Evolutionary conservation across 1,140 invertebrate species (phyloP), one percentile per base, ranked within the genome.

Genomic region (Thalassaphorura encarpata): DNA sequence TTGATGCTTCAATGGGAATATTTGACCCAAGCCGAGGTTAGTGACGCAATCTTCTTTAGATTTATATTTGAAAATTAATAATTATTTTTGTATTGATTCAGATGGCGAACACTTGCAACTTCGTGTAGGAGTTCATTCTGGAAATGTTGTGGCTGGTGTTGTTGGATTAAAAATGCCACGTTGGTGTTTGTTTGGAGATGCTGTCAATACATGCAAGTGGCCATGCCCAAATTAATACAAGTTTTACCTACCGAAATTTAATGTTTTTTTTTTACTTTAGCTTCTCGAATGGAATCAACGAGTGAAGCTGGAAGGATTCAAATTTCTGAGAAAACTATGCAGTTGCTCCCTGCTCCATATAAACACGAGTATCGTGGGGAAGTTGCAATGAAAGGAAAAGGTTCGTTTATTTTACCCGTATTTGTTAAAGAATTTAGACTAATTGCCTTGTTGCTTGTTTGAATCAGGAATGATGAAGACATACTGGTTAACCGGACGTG

Each of bases 121-220:
- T 61, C 76, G 92, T 61, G 85, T 96, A 2, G 92, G 92, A 4
- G 81, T 91, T 8, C 87, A 92, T 69, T 88, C 87, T 2, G 89
- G 89, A 0, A 84, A 88, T 2, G 90, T 95, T 1, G 90, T 93
- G 0, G 91, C 92, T 1, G 92, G 92, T 16, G 94, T 96, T 23
- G 92, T 97, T 1, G 92, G 92, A 0, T 70, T 93, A 0, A 96
- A 94, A 75, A 96, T 96, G 91, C 91, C 90, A 0, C 75, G 87
- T n/a, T 93, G 91, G 71, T 92, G 89, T 67, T 73, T 95, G 0
- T 96, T 96, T 67, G 92, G 92, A 0, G 90, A 95, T 67, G 86
- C 87, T 0, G 90, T 94, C 0, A 93, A 94, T 68, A 93, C 87
- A 5, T 67, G 69, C 68, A 54, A 52, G 54, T 52, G 16, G 11